Percentiles rank a stretch among this genome's conserved stretches.
Conservation (phyloP, 2,113 vertebrate genomes). For the Microcebus ravelobensis region DNA sequence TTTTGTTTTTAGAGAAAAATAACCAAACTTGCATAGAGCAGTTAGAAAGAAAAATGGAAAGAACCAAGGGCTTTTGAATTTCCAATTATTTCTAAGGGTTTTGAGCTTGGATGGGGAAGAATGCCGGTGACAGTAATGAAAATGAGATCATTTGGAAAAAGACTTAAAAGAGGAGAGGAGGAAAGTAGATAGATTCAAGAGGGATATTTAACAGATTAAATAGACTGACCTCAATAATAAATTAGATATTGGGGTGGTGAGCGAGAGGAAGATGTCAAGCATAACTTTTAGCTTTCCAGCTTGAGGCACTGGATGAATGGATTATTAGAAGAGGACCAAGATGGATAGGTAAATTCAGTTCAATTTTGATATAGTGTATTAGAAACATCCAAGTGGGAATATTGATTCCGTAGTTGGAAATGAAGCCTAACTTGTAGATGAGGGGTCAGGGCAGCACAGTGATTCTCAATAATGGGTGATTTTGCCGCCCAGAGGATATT, state of each 20-base stretch:
- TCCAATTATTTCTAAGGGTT: background rate
- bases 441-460: background rate
- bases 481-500: background rate
- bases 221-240: background rate
- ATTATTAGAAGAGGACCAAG: background rate
- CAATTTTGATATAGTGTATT: background rate
- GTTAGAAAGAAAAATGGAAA: background rate
- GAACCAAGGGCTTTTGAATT: background rate
- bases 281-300: background rate
- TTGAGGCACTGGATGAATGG: background rate
- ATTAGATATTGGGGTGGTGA: background rate
- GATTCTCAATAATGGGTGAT: background rate
- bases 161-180: background rate
- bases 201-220: background rate
- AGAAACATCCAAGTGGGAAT: slow-evolving; percentile 27
- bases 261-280: background rate
- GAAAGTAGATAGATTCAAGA: background rate
- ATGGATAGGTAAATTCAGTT: background rate
- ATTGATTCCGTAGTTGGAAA: background rate
- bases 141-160: background rate
- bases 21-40: background rate
- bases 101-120: background rate
- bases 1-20: background rate
- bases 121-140: background rate
- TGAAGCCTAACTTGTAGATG: background rate